These are phyloP conservation scores for Hemiprocne comata DNA, from an alignment of 2,113 vertebrate species.

Conservation along the genomic window DNA sequence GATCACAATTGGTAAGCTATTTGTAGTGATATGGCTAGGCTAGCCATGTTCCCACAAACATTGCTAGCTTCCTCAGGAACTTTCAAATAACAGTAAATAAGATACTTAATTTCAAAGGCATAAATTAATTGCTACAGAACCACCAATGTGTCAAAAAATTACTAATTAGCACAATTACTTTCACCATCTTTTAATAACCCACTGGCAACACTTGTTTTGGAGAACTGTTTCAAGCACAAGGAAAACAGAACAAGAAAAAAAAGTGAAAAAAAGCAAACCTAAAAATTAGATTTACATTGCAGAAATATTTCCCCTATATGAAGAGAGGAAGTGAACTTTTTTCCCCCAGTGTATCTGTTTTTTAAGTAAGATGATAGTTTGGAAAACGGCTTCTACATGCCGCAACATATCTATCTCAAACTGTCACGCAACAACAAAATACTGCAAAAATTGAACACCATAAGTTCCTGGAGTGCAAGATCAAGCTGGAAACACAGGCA, in stretches of 20 bases:
- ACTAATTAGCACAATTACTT: neutral
- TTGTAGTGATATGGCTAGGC: neutral
- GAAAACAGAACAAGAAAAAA: neutral
- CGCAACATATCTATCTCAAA: neutral
- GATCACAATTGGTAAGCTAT: neutral
- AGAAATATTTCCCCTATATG: neutral
- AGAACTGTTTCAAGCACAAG: neutral
- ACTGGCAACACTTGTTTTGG: neutral
- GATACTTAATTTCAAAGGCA: neutral
- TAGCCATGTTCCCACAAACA: neutral
- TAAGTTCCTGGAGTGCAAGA: neutral
- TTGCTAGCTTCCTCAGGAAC: neutral
- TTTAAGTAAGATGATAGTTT: neutral
- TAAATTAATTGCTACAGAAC: neutral
- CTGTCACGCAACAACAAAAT: neutral
- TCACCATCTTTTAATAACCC: neutral
- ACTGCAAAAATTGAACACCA: neutral
- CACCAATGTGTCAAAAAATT: neutral
- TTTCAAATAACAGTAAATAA: neutral
- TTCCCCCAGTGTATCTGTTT: neutral
- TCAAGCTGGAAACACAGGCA: neutral
- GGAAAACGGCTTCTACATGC: neutral
- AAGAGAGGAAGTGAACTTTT: neutral
- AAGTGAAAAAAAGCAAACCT: neutral
- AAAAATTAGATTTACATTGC: neutral